phyloP scores from a whole-genome alignment of 2,888 invertebrate species.

The Colletes collaris region DNA sequence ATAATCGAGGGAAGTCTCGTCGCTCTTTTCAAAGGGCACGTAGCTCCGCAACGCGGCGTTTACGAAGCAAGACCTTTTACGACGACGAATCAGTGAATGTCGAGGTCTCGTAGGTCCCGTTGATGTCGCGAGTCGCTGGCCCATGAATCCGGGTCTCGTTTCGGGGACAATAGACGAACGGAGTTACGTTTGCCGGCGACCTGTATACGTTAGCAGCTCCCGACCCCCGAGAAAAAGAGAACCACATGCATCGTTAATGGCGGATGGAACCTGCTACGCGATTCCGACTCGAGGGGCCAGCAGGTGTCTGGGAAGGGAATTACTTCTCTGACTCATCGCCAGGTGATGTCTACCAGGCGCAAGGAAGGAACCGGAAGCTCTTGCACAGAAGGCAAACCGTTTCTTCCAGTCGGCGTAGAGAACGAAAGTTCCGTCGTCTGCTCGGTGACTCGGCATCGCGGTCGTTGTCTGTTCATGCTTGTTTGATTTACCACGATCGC shows the following conservation, averaged over 20 bases:
- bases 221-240: slow-evolving; percentile 38
- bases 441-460: background rate
- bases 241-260: slow-evolving; percentile 64
- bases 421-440: slow-evolving; percentile 19
- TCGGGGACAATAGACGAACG: slow-evolving; percentile 71
- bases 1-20: background rate
- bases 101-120: slow-evolving; percentile 61
- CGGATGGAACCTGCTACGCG: slow-evolving; percentile 73
- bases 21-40: too few species aligned
- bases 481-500: background rate
- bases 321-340: slow-evolving; percentile 79
- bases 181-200: slow-evolving; percentile 41
- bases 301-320: slow-evolving; percentile 77
- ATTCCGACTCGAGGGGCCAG: slow-evolving; percentile 68
- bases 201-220: slow-evolving; percentile 16
- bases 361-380: slow-evolving; percentile 75
- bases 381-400: slow-evolving; percentile 49
- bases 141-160: slow-evolving; percentile 79
- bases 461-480: background rate
- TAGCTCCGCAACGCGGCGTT: background rate
- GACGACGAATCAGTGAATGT: slow-evolving; percentile 45
- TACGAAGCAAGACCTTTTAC: background rate
- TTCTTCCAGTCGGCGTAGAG: slow-evolving; percentile 40
- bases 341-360: slow-evolving; percentile 73
- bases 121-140: slow-evolving; percentile 77